Evolutionary conservation across 2,113 vertebrate genomes (phyloP), one percentile per base, ranked within the genome.

Genomic region (Irena cyanogastra): DNA sequence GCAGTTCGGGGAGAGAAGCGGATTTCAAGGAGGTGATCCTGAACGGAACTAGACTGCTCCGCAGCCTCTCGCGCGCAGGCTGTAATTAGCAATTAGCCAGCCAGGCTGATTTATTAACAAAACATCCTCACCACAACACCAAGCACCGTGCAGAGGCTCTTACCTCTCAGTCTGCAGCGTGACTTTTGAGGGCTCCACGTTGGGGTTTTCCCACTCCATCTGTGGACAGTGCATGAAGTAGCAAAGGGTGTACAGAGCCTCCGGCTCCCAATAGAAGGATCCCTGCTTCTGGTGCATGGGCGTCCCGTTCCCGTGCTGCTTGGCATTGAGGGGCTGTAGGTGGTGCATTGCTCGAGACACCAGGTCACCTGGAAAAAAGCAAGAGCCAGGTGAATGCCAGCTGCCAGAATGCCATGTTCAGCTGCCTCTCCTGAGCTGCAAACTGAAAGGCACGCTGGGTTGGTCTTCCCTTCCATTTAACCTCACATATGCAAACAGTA

Each of bases 221-320:
- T 99, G 99, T 0, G 99, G 99, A 87, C 99, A 99, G 98, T 99
- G 99, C 99, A 99, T 99, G 97, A 99, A 99, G 97, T 99, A 99
- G 97, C 99, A 99, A 37, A 99, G 99, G 0, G 99, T 99, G 94
- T 99, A 99, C 69, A 99, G 98, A 15, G 99, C 99, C 92, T 99
- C 99, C 0, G 99, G 99, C 52, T 99, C 98, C 99, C 99, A 99
- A 97, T 99, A 99, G 37, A 99, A 98, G 0, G 97, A 96, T 13
- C 98, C 98, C 87, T 98, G 98, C 95, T 98, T 99, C 95, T 99
- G 98, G 96, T 99, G 99, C 94, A 99, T 97, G 0, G 99, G 99
- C 0, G 99, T 99, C 63, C 99, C 99, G 0, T 99, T 99, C 93
- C 98, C 98, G 0, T 98, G 98, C 94, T 99, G 99, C 97, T 99